Evolutionary conservation across 1,140 invertebrate species (phyloP), one percentile per base, ranked within the genome.

Genomic region (Anastatus disparis): DNA sequence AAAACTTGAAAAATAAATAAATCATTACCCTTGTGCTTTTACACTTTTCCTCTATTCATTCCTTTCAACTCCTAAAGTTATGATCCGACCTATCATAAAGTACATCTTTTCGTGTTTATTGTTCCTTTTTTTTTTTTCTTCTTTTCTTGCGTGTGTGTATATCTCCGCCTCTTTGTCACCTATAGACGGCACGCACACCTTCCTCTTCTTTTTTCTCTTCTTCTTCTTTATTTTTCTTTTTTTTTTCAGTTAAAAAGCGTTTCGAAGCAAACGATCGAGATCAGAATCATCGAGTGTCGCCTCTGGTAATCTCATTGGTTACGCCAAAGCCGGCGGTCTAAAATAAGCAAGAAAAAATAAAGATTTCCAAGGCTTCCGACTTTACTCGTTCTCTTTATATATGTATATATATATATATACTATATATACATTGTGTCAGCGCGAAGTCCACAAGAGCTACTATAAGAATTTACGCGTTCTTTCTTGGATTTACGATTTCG

Each of bases 271-370:
- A 40, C 40, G 8, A n/a, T 26, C 26, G 58, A 58, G 66, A 50
- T 26, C 29, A 35, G 13, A 67, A 53, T 67, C 63, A 65, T 29
- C 38, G 64, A 46, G 52, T 10, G 13, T 7, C 9, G 58, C 44
- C 65, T 67, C 53, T 44, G 71, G 70, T 82, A 82, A 82, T 82
- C 80, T 78, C 76, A 76, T 82, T 82, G 75, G 79, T 70, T 72
- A 82, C 80, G 78, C 63, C 55, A 50, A n/a, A 64, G 72, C 73
- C 68, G 74, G 77, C 79, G 77, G 77, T 77, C 68, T 74, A n/a
- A 52, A 74, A 74, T 76, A 75, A 78, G 76, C 74, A 71, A 62
- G 66, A 71, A n/a, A n/a, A n/a, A n/a, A n/a, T n/a, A n/a, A n/a
- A n/a, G n/a, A n/a, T n/a, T n/a, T 55, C 35, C 56, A 58, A 40